These are phyloP conservation scores for Willowsia nigromaculata DNA, from an alignment of 2,888 invertebrate species.

Conservation along the genomic window DNA sequence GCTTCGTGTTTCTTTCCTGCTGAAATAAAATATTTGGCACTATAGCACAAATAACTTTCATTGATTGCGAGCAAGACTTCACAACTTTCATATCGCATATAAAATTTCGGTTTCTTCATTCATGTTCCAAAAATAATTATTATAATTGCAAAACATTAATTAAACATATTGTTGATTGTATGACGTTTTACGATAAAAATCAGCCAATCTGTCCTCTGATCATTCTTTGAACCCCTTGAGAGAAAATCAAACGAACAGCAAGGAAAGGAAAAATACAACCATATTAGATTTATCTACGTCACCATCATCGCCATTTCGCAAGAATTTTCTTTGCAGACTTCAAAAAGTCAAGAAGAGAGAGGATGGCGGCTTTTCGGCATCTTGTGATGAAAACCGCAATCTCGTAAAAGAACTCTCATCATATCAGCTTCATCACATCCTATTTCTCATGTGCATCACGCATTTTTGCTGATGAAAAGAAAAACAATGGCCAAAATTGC, in stretches of 20 bases:
- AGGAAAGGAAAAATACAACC: background rate
- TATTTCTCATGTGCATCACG: conserved; percentile 65
- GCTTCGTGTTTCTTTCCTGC: conserved; percentile 18
- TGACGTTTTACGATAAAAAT: conserved; percentile 26
- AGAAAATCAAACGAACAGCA: too few species aligned
- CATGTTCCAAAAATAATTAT: too few species aligned
- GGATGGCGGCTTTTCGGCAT: conserved; percentile 60
- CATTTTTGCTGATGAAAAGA: conserved; percentile 57
- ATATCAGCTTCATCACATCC: conserved; percentile 50
- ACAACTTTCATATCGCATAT: too few species aligned
- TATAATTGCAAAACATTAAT: background rate
- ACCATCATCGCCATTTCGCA: background rate
- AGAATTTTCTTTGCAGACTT: background rate
- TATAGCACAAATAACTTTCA: too few species aligned
- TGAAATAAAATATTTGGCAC: too few species aligned
- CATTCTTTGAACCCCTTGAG: background rate
- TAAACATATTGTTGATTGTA: background rate
- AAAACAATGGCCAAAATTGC: conserved; percentile 46
- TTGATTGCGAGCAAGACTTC: too few species aligned
- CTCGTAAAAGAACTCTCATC: conserved; percentile 52
- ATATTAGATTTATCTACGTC: background rate
- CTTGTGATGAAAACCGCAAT: conserved; percentile 58
- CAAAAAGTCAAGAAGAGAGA: background rate
- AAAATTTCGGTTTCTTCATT: too few species aligned
- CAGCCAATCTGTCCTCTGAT: conserved; percentile 37